Evolutionary conservation across 2,797 vertebrate genomes (phyloP), one percentile per base, ranked within the genome.

Genomic region (Parauchenoglanis punctatus): DNA sequence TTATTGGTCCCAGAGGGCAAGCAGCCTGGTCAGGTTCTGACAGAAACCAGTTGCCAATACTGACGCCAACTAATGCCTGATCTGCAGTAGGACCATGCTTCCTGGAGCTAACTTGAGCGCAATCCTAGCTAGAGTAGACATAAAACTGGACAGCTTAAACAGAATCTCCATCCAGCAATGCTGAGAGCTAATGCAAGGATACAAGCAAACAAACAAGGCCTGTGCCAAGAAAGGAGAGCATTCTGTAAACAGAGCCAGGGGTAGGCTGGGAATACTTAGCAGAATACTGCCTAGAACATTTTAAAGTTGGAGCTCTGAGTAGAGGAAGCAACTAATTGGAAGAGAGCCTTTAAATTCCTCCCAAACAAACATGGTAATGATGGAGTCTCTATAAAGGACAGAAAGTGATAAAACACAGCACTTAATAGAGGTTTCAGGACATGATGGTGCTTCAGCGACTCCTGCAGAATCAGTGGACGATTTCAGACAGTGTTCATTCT

Each of bases 311-410:
- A 65, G 63, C 78, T 44, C 40, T 65, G 54, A 61, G 12, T 40
- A 40, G 82, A 86, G 85, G 88, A 84, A 86, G 77, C 58, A 77
- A 56, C 49, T 52, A 72, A 86, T 76, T 84, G 81, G 28, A 75
- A 83, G 28, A 68, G 40, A 73, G 68, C 88, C 70, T 85, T 90
- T 89, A 85, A 87, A 89, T 65, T 40, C 63, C 85, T 84, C 83
- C 81, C 75, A 86, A 88, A 90, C 83, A 85, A 84, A 65, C 87
- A 46, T 3, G 11, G 81, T 87, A 89, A 91, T 88, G 89, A 87
- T 68, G 76, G 76, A 78, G 85, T 82, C 85, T 87, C 72, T 81
- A 78, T 88, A 91, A 91, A 91, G 67, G 76, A 52, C 61, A 72
- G n/a, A 83, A 67, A 75, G 75, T 11, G 76, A 58, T 81, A 68